These are phyloP conservation scores for Leptinotarsa peninsularis DNA, from an alignment of 2,888 invertebrate genomes.

Conservation along the genomic window DNA sequence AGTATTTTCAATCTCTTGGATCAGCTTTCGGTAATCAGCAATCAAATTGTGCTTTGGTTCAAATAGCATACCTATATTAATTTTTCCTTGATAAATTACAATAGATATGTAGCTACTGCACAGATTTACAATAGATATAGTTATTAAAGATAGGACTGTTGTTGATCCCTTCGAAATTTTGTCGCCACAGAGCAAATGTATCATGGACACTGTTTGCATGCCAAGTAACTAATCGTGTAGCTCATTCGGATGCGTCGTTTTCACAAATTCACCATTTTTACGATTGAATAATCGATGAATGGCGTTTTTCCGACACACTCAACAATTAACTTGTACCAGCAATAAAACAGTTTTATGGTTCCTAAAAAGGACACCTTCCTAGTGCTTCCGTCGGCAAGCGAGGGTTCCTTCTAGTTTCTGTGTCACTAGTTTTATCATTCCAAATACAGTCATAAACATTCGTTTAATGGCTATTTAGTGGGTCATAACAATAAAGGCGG, in stretches of 20 bases:
- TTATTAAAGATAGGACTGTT: not conserved
- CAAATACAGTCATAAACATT: conserved; percentile 62
- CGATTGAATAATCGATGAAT: not conserved
- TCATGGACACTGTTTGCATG: not conserved
- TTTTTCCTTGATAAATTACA: too few species aligned
- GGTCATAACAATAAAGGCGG: conserved; percentile 64
- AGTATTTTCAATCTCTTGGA: not conserved
- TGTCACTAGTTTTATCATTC: conserved; percentile 42
- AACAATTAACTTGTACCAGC: conserved; percentile 41
- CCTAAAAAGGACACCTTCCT: conserved; percentile 32
- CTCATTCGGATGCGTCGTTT: not conserved
- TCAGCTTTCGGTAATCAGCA: too few species aligned
- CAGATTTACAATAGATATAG: too few species aligned
- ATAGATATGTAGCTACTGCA: too few species aligned
- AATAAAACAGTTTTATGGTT: conserved; percentile 50
- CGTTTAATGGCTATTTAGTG: conserved; percentile 63
- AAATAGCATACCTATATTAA: not conserved
- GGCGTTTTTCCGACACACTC: not conserved
- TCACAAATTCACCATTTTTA: conserved; percentile 6
- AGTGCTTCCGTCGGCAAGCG: conserved; percentile 22
- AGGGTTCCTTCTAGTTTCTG: conserved; percentile 19
- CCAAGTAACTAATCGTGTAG: not conserved
- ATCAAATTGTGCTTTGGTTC: not conserved
- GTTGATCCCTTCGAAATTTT: not conserved
- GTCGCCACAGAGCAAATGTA: not conserved